A percentile compares a stretch with the other conserved stretches of the same genome.
phyloP scores from a whole-genome alignment of 2,888 invertebrate genomes.

The Chrysotoxum bicinctum region DNA sequence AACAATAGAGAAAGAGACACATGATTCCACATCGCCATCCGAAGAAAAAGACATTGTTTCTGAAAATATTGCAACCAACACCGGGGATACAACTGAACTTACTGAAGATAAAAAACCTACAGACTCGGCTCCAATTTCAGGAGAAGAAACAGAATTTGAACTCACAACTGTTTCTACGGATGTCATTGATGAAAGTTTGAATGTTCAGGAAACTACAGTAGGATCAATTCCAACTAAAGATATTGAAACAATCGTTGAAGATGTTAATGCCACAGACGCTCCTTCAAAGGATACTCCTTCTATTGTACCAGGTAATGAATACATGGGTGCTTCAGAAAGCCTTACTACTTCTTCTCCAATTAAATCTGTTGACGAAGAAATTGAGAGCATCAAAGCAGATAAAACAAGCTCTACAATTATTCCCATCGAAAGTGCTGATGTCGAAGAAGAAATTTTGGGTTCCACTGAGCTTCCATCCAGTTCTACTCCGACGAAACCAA shows the following conservation, averaged over 20 bases:
- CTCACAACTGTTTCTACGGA: neutral
- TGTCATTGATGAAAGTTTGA: neutral
- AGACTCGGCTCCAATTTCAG: neutral
- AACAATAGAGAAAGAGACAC: conserved; percentile 6
- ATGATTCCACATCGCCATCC: neutral
- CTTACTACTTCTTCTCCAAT: neutral
- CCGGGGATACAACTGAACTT: neutral
- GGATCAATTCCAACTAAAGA: neutral
- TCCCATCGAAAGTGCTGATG: neutral
- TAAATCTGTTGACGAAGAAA: conserved; percentile 14
- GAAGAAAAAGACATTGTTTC: conserved; percentile 51
- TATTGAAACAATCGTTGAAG: conserved; percentile 10
- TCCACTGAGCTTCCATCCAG: neutral
- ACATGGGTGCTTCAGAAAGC: neutral
- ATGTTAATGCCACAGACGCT: neutral
- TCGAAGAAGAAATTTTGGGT: neutral
- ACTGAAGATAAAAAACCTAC: conserved; percentile 3
- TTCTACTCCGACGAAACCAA: neutral
- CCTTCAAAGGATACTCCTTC: neutral
- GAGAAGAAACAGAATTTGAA: conserved; percentile 19
- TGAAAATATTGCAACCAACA: conserved; percentile 57
- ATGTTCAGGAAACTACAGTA: neutral
- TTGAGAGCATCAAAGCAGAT: neutral
- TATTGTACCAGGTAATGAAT: neutral
- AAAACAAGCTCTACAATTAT: neutral